A percentile compares a stretch with the other conserved stretches of the same genome.
Evolutionary conservation across 37 sponge, comb jelly and placozoan genomes (phyloP).

Genomic region (Ianthella basta): DNA sequence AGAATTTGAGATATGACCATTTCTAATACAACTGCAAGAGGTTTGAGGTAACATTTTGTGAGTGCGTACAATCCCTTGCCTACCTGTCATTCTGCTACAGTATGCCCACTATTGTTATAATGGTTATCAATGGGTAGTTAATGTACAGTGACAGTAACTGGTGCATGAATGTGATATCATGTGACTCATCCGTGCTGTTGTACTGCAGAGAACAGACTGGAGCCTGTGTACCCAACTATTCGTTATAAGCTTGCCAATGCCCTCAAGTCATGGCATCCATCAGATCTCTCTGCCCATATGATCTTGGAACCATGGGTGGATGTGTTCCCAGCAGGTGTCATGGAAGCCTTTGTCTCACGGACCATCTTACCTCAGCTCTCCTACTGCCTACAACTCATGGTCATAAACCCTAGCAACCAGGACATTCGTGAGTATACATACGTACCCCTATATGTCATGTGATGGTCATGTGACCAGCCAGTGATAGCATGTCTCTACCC

Average conservation of each 20-base stretch:
- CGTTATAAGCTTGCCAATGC: conserved; percentile 92
- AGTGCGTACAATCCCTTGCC: no score
- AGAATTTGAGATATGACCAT: no score
- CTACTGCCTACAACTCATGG: conserved; percentile 79
- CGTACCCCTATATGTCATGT: neutral
- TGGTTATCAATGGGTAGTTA: no score
- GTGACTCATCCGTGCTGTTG: neutral
- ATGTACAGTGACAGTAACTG: no score
- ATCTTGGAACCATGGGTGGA: conserved; percentile 94
- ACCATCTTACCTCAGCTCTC: conserved; percentile 90
- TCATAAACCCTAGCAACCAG: conserved; percentile 88
- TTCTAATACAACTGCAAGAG: no score
- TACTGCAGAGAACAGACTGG: conserved; percentile 66
- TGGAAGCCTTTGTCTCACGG: conserved; percentile 87
- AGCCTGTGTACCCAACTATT: conserved; percentile 82
- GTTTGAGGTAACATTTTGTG: no score
- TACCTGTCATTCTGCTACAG: no score
- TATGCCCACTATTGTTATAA: no score
- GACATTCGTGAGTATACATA: conserved; percentile 59
- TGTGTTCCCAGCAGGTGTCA: conserved; percentile 79
- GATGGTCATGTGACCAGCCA: neutral
- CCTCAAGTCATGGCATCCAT: conserved; percentile 93
- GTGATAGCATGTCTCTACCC: neutral
- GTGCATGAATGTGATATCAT: no score
- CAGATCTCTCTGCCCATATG: conserved; percentile 89